These are phyloP conservation scores for Vandiemenella viatica DNA, from an alignment of 2,888 invertebrate species.

Conservation along the genomic window DNA sequence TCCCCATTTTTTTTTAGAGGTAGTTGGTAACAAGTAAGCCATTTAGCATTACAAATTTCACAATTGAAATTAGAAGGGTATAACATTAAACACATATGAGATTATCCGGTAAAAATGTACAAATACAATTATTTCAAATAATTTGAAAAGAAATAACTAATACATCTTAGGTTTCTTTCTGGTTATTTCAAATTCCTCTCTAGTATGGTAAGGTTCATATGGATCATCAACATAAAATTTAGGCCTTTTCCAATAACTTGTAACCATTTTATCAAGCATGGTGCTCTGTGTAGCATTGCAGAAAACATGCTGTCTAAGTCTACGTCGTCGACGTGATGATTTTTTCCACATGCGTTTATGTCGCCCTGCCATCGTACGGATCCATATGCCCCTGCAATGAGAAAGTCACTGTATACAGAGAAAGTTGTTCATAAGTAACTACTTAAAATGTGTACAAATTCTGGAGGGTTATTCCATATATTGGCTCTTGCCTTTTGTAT, in stretches of 20 bases:
- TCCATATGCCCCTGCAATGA: constrained; percentile 72
- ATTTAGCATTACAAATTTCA: no score
- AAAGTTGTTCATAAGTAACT: no score
- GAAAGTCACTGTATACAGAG: no score
- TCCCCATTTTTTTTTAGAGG: no score
- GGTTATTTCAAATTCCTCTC: constrained; percentile 54
- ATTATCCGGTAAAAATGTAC: not conserved
- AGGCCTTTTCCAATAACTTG: constrained; percentile 66
- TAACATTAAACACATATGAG: no score
- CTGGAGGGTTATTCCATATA: no score
- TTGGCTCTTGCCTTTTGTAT: no score
- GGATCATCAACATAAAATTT: constrained; percentile 82
- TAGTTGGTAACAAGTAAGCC: no score
- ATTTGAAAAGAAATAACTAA: not conserved
- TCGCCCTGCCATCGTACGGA: constrained; percentile 63
- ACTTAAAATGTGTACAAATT: no score
- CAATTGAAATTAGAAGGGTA: no score
- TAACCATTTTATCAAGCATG: constrained; percentile 83
- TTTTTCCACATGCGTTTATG: constrained; percentile 67
- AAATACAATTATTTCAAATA: not conserved
- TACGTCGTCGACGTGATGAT: constrained; percentile 35
- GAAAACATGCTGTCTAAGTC: constrained; percentile 64
- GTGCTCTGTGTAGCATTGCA: constrained; percentile 61
- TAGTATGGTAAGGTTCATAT: constrained; percentile 72
- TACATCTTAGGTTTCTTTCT: constrained; percentile 38